Evolutionary conservation across 2,113 vertebrate species (phyloP).

Genomic region (Electrona antarctica): DNA sequence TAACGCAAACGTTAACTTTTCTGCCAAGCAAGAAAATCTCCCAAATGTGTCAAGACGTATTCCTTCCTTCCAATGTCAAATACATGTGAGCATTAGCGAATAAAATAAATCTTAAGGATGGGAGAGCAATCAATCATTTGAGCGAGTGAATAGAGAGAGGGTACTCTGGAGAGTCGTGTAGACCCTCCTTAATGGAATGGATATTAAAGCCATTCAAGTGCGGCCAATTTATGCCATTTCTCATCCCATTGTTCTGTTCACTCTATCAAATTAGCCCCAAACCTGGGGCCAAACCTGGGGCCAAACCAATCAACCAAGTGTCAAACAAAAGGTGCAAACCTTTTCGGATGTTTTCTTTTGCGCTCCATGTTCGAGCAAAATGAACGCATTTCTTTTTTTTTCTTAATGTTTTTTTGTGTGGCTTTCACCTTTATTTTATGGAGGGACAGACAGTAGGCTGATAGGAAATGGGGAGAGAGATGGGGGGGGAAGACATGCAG

Average conservation of each 20-base stretch:
- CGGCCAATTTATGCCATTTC: slow-evolving; percentile 71
- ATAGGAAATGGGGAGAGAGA: too few species aligned
- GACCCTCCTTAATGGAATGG: slow-evolving; percentile 63
- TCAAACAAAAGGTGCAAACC: slow-evolving; percentile 35
- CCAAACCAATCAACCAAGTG: slow-evolving; percentile 58
- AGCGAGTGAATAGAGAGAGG: slow-evolving; percentile 52
- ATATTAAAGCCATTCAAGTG: slow-evolving; percentile 73
- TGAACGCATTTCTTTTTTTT: neutral
- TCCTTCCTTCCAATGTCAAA: slow-evolving; percentile 53
- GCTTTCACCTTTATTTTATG: too few species aligned
- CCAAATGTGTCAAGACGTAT: slow-evolving; percentile 27
- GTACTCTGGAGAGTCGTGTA: slow-evolving; percentile 52
- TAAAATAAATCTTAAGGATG: slow-evolving; percentile 48
- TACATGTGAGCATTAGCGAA: slow-evolving; percentile 58
- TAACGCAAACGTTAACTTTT: slow-evolving; percentile 54
- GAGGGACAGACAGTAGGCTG: too few species aligned
- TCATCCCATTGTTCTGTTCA: slow-evolving; percentile 70
- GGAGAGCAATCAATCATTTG: slow-evolving; percentile 64
- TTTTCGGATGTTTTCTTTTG: slow-evolving; percentile 35
- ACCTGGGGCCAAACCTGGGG: slow-evolving; percentile 63
- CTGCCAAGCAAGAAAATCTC: slow-evolving; percentile 59
- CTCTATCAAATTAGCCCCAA: slow-evolving; percentile 68
- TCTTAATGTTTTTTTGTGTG: too few species aligned
- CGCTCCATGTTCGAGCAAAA: neutral
- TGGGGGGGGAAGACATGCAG: too few species aligned